Conservation (phyloP, 1,140 invertebrate genomes). For the Acromyrmex echinatior region DNA sequence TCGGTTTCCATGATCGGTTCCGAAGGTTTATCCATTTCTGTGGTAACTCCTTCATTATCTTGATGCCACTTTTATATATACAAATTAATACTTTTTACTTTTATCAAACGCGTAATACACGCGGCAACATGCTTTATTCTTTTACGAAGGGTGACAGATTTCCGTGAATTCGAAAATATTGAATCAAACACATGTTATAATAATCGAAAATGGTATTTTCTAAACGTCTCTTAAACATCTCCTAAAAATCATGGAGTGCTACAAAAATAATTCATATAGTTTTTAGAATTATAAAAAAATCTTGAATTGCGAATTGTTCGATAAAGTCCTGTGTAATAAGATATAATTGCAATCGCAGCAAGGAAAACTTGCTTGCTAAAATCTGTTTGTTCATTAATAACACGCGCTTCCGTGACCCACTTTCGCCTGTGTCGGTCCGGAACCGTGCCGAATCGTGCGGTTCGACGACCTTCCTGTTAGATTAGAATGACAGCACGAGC, state of each 20-base stretch:
- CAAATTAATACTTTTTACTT: constrained; percentile 62
- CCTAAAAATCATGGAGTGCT: neutral
- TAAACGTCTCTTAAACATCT: neutral
- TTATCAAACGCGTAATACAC: constrained; percentile 37
- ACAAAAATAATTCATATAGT: neutral
- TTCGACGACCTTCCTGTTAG: constrained; percentile 33
- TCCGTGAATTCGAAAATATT: neutral
- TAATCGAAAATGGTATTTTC: neutral
- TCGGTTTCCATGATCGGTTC: constrained; percentile 74
- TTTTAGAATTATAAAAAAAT: neutral
- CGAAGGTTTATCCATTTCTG: constrained; percentile 74
- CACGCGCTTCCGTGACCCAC: constrained; percentile 55
- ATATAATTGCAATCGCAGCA: neutral
- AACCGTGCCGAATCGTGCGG: constrained; percentile 28
- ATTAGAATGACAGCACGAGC: constrained; percentile 5
- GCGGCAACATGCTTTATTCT: constrained; percentile 14
- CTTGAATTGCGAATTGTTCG: neutral
- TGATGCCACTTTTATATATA: constrained; percentile 60
- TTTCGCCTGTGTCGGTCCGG: constrained; percentile 54
- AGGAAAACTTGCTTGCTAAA: constrained; percentile 46
- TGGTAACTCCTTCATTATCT: constrained; percentile 71
- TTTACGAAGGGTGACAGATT: constrained; percentile 55
- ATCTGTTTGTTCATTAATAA: constrained; percentile 45
- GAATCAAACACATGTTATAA: neutral
- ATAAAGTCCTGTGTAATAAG: neutral